A percentile compares a stretch with the other conserved stretches of the same genome.
phyloP scores from a whole-genome alignment of 2,113 vertebrate genomes.

The Pitta sordida region DNA sequence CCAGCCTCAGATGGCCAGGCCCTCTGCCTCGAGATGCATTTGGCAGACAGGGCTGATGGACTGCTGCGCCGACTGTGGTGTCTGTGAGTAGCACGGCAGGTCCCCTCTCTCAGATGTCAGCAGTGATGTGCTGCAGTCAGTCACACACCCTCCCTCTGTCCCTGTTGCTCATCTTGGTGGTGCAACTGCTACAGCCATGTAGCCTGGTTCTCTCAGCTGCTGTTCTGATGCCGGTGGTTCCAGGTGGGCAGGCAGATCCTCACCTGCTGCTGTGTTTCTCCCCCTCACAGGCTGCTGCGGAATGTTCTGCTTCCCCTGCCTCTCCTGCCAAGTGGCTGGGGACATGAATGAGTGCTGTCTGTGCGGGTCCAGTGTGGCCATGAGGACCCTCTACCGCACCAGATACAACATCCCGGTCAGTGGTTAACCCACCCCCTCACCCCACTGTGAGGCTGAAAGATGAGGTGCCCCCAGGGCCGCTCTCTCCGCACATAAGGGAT shows the following conservation, averaged over 20 bases:
- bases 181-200: rapidly evolving
- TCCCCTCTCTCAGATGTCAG: rapidly evolving
- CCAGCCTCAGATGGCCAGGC: background rate
- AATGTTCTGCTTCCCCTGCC: constrained; percentile 68
- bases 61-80: constrained; percentile 54
- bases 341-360: constrained; percentile 84
- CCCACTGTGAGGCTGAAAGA: rapidly evolving
- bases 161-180: rapidly evolving
- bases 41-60: constrained; percentile 70
- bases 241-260: rapidly evolving
- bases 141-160: rapidly evolving
- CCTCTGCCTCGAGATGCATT: rapidly evolving
- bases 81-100: constrained; percentile 63
- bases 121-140: rapidly evolving
- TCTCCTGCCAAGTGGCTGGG: constrained; percentile 74
- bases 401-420: constrained; percentile 82
- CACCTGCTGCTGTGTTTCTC: background rate
- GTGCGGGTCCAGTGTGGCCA: constrained; percentile 72
- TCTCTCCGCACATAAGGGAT: background rate
- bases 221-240: rapidly evolving
- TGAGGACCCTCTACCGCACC: constrained; percentile 85
- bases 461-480: rapidly evolving
- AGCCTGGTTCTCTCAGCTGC: background rate
- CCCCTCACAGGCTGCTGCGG: constrained; percentile 56
- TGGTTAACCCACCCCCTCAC: background rate